phyloP scores from a whole-genome alignment of 2,797 vertebrate species.

The Melanotaenia maccullochi region DNA sequence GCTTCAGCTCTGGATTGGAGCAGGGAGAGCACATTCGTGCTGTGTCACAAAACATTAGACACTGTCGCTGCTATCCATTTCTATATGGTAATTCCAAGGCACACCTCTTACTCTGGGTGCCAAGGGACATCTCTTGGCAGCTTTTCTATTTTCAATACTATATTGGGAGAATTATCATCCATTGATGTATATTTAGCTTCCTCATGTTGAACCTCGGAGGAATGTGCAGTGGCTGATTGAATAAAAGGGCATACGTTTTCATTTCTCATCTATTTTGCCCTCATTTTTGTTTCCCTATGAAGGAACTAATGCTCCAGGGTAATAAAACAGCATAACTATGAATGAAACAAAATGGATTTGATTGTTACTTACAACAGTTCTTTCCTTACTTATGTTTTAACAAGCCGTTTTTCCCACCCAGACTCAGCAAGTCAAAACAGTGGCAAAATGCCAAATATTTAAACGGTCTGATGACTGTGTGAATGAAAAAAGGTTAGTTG shows the following conservation, averaged over 20 bases:
- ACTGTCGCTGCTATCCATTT: constrained; percentile 89
- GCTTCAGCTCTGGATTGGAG: constrained; percentile 83
- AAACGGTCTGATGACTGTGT: constrained; percentile 44
- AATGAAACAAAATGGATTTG: constrained; percentile 60
- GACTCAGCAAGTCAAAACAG: constrained; percentile 32
- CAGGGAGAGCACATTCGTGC: constrained; percentile 88
- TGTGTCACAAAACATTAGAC: constrained; percentile 95
- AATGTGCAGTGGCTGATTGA: constrained; percentile 61
- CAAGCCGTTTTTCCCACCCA: constrained; percentile 14
- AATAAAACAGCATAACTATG: constrained; percentile 60
- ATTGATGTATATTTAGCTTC: constrained; percentile 73
- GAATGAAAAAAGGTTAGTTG: constrained; percentile 53
- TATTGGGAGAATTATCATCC: constrained; percentile 72
- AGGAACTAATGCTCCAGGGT: constrained; percentile 47
- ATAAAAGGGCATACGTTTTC: constrained; percentile 60
- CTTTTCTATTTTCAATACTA: constrained; percentile 71
- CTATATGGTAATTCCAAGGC: constrained; percentile 87
- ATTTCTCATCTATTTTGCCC: constrained; percentile 54
- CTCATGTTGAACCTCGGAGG: constrained; percentile 49
- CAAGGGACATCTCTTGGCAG: constrained; percentile 67
- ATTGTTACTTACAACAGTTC: constrained; percentile 57
- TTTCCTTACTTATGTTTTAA: constrained; percentile 15
- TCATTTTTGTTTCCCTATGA: constrained; percentile 48
- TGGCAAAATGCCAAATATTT: constrained; percentile 45
- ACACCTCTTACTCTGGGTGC: constrained; percentile 66